Evolutionary conservation across 2,888 invertebrate species (phyloP).

Genomic region (Sesamia inferens): DNA sequence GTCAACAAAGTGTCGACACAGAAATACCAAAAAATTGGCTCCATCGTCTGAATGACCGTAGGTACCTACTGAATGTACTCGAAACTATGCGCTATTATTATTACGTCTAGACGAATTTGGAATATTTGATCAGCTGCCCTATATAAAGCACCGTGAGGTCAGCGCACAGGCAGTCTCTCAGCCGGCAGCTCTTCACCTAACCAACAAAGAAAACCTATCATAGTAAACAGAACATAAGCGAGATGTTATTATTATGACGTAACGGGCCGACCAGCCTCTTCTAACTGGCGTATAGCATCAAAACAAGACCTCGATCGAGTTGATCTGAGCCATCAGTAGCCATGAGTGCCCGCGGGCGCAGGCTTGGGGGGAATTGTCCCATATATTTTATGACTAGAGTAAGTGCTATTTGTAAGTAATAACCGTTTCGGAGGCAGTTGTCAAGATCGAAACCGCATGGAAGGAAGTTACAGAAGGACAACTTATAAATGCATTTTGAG

Average conservation of each 20-base stretch:
- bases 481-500: background rate
- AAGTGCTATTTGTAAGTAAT: conserved; percentile 55
- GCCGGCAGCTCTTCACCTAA: background rate
- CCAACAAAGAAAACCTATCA: background rate
- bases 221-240: conserved; percentile 29
- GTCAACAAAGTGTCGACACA: no score
- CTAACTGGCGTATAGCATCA: conserved; percentile 36
- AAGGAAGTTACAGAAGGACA: conserved; percentile 7
- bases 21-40: no score
- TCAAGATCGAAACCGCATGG: conserved; percentile 40
- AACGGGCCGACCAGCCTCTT: conserved; percentile 7
- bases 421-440: conserved; percentile 51
- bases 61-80: no score
- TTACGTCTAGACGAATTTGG: no score
- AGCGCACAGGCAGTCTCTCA: no score
- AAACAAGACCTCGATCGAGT: conserved; percentile 50
- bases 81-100: no score
- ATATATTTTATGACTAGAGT: conserved; percentile 51
- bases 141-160: no score
- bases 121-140: no score
- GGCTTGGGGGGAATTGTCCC: conserved; percentile 18
- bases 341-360: background rate
- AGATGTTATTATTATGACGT: conserved; percentile 21
- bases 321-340: conserved; percentile 25
- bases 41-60: no score